Conservation (phyloP, 2,113 vertebrate genomes). For the Percina caprodes region DNA sequence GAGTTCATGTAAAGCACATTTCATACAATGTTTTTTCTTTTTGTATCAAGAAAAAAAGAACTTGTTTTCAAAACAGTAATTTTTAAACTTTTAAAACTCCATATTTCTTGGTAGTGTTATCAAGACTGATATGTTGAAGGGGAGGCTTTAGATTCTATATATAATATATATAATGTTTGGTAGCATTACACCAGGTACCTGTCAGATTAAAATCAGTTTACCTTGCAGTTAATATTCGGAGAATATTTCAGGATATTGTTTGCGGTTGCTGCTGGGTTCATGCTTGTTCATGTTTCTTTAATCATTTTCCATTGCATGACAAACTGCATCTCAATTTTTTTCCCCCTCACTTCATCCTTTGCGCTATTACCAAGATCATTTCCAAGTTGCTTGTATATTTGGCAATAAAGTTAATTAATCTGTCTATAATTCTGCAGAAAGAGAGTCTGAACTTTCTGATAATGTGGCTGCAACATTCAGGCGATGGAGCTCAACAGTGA, state of each 20-base stretch:
- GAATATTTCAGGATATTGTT: not conserved
- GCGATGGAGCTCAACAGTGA: too few relatives aligned
- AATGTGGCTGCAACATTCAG: not conserved
- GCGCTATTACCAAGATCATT: not conserved
- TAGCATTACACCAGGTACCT: not conserved
- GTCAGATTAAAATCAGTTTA: not conserved
- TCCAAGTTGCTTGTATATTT: constrained; percentile 2
- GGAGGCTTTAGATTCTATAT: not conserved
- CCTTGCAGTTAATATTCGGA: not conserved
- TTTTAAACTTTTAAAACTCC: too few relatives aligned
- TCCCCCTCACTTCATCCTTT: constrained; percentile 15
- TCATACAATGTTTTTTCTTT: not conserved
- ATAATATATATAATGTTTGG: not conserved
- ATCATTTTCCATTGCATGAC: constrained; percentile 53
- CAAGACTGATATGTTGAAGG: not conserved
- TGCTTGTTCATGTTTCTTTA: constrained; percentile 10
- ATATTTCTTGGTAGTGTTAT: not conserved
- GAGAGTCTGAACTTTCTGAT: not conserved
- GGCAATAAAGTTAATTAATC: not conserved
- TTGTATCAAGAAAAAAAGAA: too few relatives aligned
- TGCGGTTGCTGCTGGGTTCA: not conserved
- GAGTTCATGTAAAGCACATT: not conserved
- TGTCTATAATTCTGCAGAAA: not conserved
- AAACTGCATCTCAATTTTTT: constrained; percentile 7
- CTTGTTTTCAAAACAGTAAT: too few relatives aligned